Base-by-base conservation (phyloP, 2,888 invertebrate species). In the Gerris lacustris region DNA sequence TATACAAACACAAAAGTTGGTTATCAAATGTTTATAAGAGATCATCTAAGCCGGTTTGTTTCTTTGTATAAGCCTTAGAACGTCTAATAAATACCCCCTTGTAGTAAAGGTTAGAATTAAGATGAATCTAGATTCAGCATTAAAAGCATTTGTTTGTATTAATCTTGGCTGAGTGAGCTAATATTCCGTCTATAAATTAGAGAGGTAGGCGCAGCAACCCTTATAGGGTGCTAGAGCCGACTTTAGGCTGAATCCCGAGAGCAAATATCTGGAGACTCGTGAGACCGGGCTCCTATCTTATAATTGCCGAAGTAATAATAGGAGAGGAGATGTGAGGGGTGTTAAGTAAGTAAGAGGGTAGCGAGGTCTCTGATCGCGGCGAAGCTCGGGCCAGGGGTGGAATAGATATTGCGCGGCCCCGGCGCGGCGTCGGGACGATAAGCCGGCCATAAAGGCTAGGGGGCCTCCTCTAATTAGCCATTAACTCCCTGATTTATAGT, bases 401-500 rank as follows among this genome's bases (percentile, higher is more conserved):
- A 55, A 55, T 55, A 55, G 55, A 55, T 55, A 55, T 55, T 55
- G 55, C 55, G 55, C 55, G 55, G 55, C 31, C 31, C 31, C 31
- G 31, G 31, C 31, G 31, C 31, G 55, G 15, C 11, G 55, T 55
- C 55, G 55, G 55, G 55, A 55, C 18, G 64, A 64, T 64, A 64
- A 64, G 64, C 73, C 71, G 67, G 70, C 31, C 70, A 66, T 66
- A 66, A 66, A 72, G 67, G 63, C 73, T 70, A 78, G 78, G 79
- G 79, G 80, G 80, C 80, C 79, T 31, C 31, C 31, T 62, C 85
- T 85, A 85, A 84, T 85, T 85, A 85, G 85, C 84, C 84, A 84
- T 85, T 84, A 85, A 84, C 83, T 83, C 82, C 80, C 82, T 85
- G 85, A 85, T 85, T 84, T 84, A 85, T 84, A 83, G 64, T 18